A percentile compares a stretch with the other conserved stretches of the same genome.
These are phyloP conservation scores for Idris sp. DNA, from an alignment of 1,140 invertebrate genomes.

Conservation along the genomic window DNA sequence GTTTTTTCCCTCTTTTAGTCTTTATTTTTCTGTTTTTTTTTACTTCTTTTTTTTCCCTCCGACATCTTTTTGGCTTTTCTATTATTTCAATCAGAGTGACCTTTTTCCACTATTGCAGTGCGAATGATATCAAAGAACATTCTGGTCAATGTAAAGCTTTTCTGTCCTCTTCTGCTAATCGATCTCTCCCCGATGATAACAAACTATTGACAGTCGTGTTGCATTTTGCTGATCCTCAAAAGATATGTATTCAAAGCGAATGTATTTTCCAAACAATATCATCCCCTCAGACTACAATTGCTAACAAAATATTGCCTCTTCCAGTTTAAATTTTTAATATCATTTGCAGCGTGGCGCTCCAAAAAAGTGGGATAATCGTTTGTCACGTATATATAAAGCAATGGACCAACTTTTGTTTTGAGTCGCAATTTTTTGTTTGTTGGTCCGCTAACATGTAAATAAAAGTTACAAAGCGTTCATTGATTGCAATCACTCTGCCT, in stretches of 20 bases:
- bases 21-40: constrained; percentile 2
- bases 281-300: constrained; percentile 23
- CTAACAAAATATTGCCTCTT: constrained; percentile 31
- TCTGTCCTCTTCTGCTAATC: constrained; percentile 37
- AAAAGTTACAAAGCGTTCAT: constrained; percentile 26
- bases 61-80: constrained; percentile 28
- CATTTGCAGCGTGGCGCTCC: constrained; percentile 15
- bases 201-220: constrained; percentile 61
- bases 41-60: constrained; percentile 4
- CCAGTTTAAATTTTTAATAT: too few relatives aligned
- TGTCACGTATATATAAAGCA: neutral
- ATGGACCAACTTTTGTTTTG: neutral
- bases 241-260: constrained; percentile 43
- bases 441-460: constrained; percentile 26
- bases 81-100: constrained; percentile 33
- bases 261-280: constrained; percentile 20
- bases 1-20: constrained; percentile 13
- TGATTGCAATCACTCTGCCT: constrained; percentile 37
- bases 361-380: neutral
- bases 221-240: constrained; percentile 54
- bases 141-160: constrained; percentile 53
- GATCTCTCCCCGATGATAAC: constrained; percentile 57
- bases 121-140: constrained; percentile 41
- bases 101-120: constrained; percentile 24
- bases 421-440: constrained; percentile 2